These are phyloP conservation scores for Drosophila gaucha DNA, from an alignment of 2,888 invertebrate genomes.

Conservation along the genomic window DNA sequence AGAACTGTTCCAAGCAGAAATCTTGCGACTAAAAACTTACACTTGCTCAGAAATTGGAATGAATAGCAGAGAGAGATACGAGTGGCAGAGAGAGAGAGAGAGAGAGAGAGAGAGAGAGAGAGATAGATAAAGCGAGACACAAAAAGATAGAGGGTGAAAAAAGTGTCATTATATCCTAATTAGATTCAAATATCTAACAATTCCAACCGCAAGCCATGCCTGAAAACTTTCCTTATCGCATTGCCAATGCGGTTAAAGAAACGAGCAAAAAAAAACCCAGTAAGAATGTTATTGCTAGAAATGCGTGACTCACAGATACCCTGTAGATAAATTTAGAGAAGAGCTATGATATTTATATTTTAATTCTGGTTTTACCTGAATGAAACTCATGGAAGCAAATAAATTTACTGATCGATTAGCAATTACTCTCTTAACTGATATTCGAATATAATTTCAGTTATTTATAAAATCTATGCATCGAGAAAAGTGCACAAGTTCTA, in stretches of 20 bases:
- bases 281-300: background rate
- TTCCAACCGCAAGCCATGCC: slow-evolving; percentile 64
- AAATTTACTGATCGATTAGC: too few relatives aligned
- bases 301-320: background rate
- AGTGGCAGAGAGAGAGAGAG: background rate
- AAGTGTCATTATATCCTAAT: slow-evolving; percentile 75
- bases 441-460: too few relatives aligned
- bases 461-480: too few relatives aligned
- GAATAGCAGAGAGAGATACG: slow-evolving; percentile 9
- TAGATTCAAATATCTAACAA: slow-evolving; percentile 74
- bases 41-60: slow-evolving; percentile 15
- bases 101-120: background rate
- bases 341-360: background rate
- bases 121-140: background rate
- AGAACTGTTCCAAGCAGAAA: slow-evolving; percentile 1
- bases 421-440: too few relatives aligned
- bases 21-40: slow-evolving; percentile 5
- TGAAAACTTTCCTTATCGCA: slow-evolving; percentile 67
- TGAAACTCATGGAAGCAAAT: too few relatives aligned
- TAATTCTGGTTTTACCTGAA: too few relatives aligned
- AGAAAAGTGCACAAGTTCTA: too few relatives aligned
- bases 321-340: background rate
- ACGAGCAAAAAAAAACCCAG: slow-evolving; percentile 10
- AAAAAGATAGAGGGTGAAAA: slow-evolving; percentile 22
- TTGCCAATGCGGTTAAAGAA: slow-evolving; percentile 42